phyloP scores from a whole-genome alignment of 2,888 invertebrate genomes.

The Aporophyla lueneburgensis region DNA sequence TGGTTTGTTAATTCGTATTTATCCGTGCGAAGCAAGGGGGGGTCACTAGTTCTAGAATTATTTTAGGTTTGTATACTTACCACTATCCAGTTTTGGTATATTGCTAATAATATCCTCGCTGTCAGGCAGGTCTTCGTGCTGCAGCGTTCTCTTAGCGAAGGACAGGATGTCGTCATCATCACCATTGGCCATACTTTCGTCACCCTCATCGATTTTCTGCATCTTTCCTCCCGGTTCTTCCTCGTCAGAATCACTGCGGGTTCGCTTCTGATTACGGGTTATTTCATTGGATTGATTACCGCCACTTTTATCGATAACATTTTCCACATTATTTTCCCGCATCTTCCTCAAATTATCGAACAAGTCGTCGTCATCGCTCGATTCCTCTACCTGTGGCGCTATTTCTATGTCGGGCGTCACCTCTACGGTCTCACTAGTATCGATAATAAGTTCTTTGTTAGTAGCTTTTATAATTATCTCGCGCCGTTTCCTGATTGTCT shows the following conservation, averaged over 20 bases:
- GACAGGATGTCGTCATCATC: constrained; percentile 84
- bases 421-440: constrained; percentile 59
- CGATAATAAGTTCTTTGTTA: constrained; percentile 86
- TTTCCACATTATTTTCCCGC: constrained; percentile 72
- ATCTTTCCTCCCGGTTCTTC: constrained; percentile 77
- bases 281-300: constrained; percentile 51
- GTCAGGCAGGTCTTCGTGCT: constrained; percentile 82
- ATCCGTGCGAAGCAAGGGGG: no score
- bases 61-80: constrained; percentile 72
- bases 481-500: constrained; percentile 90
- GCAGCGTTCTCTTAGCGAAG: constrained; percentile 86
- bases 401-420: constrained; percentile 33
- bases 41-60: no score
- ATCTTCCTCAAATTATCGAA: constrained; percentile 86
- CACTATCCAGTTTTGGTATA: constrained; percentile 76
- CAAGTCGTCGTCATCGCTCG: constrained; percentile 85
- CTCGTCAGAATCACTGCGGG: constrained; percentile 80
- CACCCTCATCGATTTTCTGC: constrained; percentile 82
- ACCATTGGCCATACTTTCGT: constrained; percentile 68
- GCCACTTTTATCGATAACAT: constrained; percentile 61
- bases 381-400: constrained; percentile 67
- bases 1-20: background rate
- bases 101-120: constrained; percentile 82
- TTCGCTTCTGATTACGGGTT: constrained; percentile 77
- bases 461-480: constrained; percentile 90